Base-by-base conservation (phyloP, 2,113 vertebrate species). In the Saguinus imperator region DNA sequence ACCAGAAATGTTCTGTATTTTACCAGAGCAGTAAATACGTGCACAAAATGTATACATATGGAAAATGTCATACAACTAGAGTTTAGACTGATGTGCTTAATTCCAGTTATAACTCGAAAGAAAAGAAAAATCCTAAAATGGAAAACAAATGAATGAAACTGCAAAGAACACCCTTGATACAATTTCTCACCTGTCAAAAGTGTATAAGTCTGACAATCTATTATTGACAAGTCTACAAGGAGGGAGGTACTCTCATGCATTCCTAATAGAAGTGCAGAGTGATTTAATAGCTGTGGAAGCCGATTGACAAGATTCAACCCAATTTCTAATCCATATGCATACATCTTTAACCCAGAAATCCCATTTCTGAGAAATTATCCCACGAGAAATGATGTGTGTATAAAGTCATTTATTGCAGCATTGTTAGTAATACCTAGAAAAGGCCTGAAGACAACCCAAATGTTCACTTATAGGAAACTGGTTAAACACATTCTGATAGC, bases 241-340 rank as follows among this genome's bases (percentile, higher is more conserved):
- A 76, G n/a, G 40, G 70, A 81, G 29, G 16, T 12, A 1, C 14
- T n/a, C 70, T 8, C 48, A 1, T 2, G 1, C 25, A 40, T 1
- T 13, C 58, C 75, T 29, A 80, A 45, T 9, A 25, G 3, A 43
- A 81, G 16, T 1, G 12, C 17, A 52, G 37, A 43, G 50, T 1
- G 45, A 13, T 0, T 29, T 11, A 11, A 0, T 2, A n/a, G 76
- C 87, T 61, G 3, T 6, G 5, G 43, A 50, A 12, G 55, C 48
- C 16, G 21, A 43, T 2, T 5, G 2, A 9, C 35, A 7, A 1
- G 0, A 17, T 64, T 76, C 18, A 61, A 35, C 45, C 45, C 4
- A 13, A 68, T 68, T 50, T 66, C 77, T 91, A 43, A 91, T 20
- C 16, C 14, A n/a, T 8, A 13, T 55, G 12, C 3, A 14, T 3